Percentiles rank a stretch among this genome's conserved stretches.
Conservation (phyloP, 2,888 invertebrate genomes). For the Plagiodera versicolora region DNA sequence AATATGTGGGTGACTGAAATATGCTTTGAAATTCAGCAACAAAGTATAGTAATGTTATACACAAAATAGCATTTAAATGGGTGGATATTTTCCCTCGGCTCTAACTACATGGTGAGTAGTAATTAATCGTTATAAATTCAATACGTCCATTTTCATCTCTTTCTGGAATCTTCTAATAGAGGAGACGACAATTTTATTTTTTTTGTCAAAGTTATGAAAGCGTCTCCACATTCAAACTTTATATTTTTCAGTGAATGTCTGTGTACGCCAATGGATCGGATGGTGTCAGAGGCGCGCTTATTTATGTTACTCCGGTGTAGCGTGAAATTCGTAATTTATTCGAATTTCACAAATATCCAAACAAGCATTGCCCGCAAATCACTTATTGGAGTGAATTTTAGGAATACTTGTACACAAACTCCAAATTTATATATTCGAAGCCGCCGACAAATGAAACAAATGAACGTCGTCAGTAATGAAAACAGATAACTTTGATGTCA, state of each 20-base stretch:
- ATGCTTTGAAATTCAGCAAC: too few species aligned
- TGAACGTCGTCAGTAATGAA: conserved; percentile 5
- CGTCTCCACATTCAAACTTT: too few species aligned
- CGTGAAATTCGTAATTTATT: conserved; percentile 26
- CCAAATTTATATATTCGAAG: neutral
- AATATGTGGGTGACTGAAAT: too few species aligned
- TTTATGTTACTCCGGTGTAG: conserved; percentile 23
- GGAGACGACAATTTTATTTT: too few species aligned
- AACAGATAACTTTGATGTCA: conserved; percentile 9
- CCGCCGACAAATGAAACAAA: conserved; percentile 14
- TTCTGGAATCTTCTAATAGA: too few species aligned
- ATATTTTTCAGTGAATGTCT: neutral
- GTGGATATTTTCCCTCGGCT: too few species aligned
- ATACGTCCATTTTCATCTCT: too few species aligned
- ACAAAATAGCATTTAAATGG: too few species aligned
- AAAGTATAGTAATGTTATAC: too few species aligned
- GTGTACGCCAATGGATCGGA: neutral
- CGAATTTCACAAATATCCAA: conserved; percentile 25
- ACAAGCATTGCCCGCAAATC: conserved; percentile 23
- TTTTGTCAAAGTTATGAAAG: too few species aligned
- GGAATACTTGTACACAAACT: conserved; percentile 8
- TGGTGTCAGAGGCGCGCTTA: conserved; percentile 16
- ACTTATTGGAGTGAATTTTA: conserved; percentile 16
- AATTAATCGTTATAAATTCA: too few species aligned
- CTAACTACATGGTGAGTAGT: too few species aligned